Evolutionary conservation across 2,797 vertebrate genomes (phyloP).

Genomic region (Mycteria americana): DNA sequence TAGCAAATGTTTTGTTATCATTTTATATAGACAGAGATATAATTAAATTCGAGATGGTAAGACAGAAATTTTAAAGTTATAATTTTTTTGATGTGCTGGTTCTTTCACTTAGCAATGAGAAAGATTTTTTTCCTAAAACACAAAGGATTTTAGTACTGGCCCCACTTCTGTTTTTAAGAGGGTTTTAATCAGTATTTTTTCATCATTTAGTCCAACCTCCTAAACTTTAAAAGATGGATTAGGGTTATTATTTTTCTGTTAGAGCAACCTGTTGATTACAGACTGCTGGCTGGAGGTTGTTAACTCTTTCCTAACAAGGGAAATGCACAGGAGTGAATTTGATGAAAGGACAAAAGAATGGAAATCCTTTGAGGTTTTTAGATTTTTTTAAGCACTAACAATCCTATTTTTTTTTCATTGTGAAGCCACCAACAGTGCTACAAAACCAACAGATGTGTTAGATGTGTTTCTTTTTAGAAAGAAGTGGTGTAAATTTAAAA

Average conservation of each 20-base stretch:
- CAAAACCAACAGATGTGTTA: slow-evolving; percentile 40
- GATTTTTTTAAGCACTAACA: slow-evolving; percentile 35
- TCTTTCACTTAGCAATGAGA: slow-evolving; percentile 54
- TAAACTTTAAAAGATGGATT: slow-evolving; percentile 45
- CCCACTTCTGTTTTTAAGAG: slow-evolving; percentile 36
- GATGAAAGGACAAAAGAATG: slow-evolving; percentile 7
- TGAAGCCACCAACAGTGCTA: slow-evolving; percentile 15
- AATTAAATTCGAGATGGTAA: background rate
- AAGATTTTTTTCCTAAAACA: slow-evolving; percentile 53
- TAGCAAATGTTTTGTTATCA: slow-evolving; percentile 75
- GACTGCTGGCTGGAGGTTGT: slow-evolving; percentile 41
- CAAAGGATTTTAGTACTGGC: slow-evolving; percentile 55
- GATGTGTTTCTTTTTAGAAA: slow-evolving; percentile 45
- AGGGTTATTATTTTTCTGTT: slow-evolving; percentile 53
- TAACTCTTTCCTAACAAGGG: slow-evolving; percentile 49
- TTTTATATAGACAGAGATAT: slow-evolving; percentile 60
- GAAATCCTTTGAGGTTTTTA: background rate
- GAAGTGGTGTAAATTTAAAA: slow-evolving; percentile 51
- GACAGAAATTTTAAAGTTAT: slow-evolving; percentile 30
- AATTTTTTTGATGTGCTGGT: slow-evolving; percentile 6
- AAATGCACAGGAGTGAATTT: slow-evolving; percentile 14
- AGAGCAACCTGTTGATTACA: slow-evolving; percentile 70
- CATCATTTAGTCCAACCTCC: slow-evolving; percentile 37
- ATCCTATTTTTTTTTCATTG: background rate
- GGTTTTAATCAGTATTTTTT: slow-evolving; percentile 17